These are phyloP conservation scores for Allolobophora icterica DNA, from an alignment of 2,888 invertebrate genomes.

Conservation along the genomic window DNA sequence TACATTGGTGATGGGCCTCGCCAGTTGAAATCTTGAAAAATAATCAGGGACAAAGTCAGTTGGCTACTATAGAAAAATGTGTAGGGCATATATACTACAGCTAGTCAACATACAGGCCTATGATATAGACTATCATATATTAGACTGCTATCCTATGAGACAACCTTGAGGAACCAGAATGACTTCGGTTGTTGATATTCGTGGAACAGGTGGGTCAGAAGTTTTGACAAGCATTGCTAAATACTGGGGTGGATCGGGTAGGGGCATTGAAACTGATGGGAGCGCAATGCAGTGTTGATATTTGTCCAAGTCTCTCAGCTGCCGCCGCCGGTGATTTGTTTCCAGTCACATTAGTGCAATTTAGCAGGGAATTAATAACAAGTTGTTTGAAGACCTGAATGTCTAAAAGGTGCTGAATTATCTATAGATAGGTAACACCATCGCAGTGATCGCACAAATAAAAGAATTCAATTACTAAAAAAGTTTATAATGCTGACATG, in stretches of 20 bases:
- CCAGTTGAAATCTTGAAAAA: neutral
- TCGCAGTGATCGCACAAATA: no score
- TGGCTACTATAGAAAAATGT: conserved; percentile 3
- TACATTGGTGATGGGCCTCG: neutral
- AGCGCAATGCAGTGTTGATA: neutral
- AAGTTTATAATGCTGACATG: no score
- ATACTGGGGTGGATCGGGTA: neutral
- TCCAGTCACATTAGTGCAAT: neutral
- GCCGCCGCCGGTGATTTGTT: conserved; percentile 1
- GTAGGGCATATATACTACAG: neutral
- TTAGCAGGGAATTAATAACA: no score
- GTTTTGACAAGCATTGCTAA: neutral
- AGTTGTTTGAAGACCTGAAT: no score
- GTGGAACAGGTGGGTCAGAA: neutral
- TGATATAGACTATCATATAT: neutral
- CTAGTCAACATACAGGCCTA: neutral
- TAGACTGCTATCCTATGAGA: neutral
- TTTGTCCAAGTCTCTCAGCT: neutral
- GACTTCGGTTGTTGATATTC: neutral
- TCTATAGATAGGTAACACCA: no score
- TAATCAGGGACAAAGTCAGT: neutral
- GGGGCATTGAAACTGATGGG: neutral
- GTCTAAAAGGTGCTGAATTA: no score
- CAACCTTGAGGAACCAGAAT: neutral
- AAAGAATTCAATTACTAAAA: no score